A percentile compares a stretch with the other conserved stretches of the same genome.
Evolutionary conservation across 2,888 invertebrate species (phyloP).

Genomic region (Parnassius glacialis): DNA sequence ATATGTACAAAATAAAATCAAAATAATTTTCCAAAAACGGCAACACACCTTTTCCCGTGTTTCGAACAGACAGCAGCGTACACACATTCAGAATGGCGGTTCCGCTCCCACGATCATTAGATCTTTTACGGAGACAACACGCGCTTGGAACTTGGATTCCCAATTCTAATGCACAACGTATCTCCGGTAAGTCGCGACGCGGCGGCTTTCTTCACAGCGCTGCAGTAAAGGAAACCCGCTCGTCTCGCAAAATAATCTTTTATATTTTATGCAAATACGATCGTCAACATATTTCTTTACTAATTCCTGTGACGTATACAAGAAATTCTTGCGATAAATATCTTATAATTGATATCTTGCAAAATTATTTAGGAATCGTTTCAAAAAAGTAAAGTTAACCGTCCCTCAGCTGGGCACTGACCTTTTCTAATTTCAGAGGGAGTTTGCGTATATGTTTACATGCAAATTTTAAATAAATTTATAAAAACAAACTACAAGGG

Average conservation of each 20-base stretch:
- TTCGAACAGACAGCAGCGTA: not conserved
- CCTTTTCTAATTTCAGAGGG: no score
- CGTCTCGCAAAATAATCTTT: not conserved
- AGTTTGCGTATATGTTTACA: no score
- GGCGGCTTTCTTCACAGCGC: not conserved
- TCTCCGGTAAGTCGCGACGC: not conserved
- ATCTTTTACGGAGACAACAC: conserved; percentile 3
- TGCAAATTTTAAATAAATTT: no score
- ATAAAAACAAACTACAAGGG: no score
- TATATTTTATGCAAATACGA: not conserved
- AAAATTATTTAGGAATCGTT: no score
- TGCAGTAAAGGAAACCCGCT: conserved; percentile 3
- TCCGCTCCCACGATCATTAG: conserved; percentile 19
- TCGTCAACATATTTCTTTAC: no score
- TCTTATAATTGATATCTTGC: no score
- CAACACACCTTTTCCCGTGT: conserved; percentile 8
- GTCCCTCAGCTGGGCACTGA: no score
- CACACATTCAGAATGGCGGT: conserved; percentile 11
- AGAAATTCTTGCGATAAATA: no score
- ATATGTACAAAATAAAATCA: no score
- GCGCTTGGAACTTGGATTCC: not conserved
- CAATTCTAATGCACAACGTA: conserved; percentile 5
- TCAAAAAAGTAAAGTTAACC: no score
- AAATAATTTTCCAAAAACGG: conserved; percentile 6
- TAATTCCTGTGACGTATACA: no score